Evolutionary conservation across 2,888 invertebrate species (phyloP).

Genomic region (Parnassius smintheus): DNA sequence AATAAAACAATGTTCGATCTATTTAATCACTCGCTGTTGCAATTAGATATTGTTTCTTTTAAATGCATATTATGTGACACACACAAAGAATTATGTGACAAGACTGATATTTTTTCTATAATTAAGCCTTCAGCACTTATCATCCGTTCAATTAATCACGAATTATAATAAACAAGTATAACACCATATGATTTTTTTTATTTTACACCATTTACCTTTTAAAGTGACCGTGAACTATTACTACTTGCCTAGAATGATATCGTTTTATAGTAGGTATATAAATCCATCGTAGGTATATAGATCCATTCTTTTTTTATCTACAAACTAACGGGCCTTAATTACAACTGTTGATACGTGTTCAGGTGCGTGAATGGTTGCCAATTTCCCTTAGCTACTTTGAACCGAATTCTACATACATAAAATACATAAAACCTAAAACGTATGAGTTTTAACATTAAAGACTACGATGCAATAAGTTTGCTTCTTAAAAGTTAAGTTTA

Average conservation of each 20-base stretch:
- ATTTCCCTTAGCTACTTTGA: background rate
- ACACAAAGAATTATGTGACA: background rate
- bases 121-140: too few species aligned
- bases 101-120: background rate
- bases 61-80: background rate
- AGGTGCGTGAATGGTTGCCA: conserved; percentile 1
- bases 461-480: background rate
- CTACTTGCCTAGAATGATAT: too few species aligned
- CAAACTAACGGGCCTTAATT: conserved; percentile 14
- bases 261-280: too few species aligned
- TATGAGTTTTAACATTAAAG: too few species aligned
- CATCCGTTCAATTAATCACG: too few species aligned
- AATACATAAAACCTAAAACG: too few species aligned
- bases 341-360: conserved; percentile 1
- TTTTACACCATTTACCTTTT: too few species aligned
- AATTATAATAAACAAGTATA: too few species aligned
- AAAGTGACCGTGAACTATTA: too few species aligned
- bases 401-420: too few species aligned
- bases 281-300: too few species aligned
- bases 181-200: too few species aligned
- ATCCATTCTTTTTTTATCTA: background rate
- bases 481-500: background rate
- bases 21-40: conserved; percentile 53
- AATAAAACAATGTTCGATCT: conserved; percentile 49
- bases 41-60: conserved; percentile 30